These are phyloP conservation scores for Diachasmimorpha longicaudata DNA, from an alignment of 1,140 invertebrate species.

Conservation along the genomic window DNA sequence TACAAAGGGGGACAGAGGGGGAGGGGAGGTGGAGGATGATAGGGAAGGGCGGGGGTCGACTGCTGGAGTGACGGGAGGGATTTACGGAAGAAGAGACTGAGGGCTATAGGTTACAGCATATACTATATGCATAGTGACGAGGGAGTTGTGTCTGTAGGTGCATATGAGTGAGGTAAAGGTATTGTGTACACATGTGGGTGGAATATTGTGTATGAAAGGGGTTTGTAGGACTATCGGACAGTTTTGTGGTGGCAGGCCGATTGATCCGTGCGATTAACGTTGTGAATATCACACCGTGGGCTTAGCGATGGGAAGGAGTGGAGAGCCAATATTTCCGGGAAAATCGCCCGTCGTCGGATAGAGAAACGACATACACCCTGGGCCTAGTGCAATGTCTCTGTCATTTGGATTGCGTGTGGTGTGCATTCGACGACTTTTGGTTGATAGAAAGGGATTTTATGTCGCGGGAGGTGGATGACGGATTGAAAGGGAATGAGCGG, in stretches of 20 bases:
- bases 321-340: neutral
- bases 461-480: neutral
- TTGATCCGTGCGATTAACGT: conserved; percentile 51
- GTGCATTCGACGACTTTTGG: neutral
- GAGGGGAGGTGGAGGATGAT: too few relatives aligned
- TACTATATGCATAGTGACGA: neutral
- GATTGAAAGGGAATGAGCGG: too few relatives aligned
- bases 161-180: neutral
- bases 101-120: neutral
- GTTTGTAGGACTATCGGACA: conserved; percentile 26
- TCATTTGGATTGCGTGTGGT: neutral
- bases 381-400: neutral
- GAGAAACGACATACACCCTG: neutral
- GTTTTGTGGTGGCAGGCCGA: conserved; percentile 41
- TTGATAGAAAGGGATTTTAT: neutral
- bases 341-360: neutral
- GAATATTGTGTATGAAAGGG: neutral
- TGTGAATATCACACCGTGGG: conserved; percentile 41
- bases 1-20: neutral
- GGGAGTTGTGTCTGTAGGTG: neutral
- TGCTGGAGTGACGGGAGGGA: too few relatives aligned
- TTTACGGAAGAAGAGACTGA: neutral
- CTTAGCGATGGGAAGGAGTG: conserved; percentile 15
- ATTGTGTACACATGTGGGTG: neutral
- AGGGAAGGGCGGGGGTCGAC: too few relatives aligned